phyloP scores from a whole-genome alignment of 1,140 invertebrate genomes.

The Macrobrachium rosenbergii region DNA sequence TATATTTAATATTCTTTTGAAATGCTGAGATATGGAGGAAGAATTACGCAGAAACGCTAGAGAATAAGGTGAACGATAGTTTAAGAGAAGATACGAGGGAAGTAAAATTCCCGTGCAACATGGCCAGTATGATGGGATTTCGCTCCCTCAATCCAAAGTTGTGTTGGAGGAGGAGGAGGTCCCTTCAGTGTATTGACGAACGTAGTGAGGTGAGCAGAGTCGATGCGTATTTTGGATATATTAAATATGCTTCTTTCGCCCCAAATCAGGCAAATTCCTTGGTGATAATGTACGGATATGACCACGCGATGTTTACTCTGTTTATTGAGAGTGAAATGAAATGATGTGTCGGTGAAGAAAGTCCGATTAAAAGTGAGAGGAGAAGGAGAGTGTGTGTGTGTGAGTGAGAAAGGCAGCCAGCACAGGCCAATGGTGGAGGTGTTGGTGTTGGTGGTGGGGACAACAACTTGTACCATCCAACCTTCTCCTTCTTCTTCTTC shows the following conservation, averaged over 20 bases:
- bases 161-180: neutral
- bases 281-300: slow-evolving; percentile 14
- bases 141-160: no score
- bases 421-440: neutral
- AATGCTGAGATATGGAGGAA: no score
- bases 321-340: neutral
- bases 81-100: no score
- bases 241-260: slow-evolving; percentile 14
- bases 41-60: no score
- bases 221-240: slow-evolving; percentile 7
- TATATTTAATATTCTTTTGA: no score
- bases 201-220: neutral
- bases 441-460: neutral
- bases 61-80: no score
- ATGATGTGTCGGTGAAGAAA: neutral
- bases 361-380: no score
- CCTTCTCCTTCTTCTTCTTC: neutral
- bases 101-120: no score
- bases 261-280: neutral
- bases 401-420: neutral
- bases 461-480: neutral
- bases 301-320: neutral
- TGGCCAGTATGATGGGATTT: no score
- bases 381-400: neutral
- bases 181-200: slow-evolving; percentile 9